phyloP scores from a whole-genome alignment of 2,113 vertebrate species.

The Brachionichthys hirsutus region DNA sequence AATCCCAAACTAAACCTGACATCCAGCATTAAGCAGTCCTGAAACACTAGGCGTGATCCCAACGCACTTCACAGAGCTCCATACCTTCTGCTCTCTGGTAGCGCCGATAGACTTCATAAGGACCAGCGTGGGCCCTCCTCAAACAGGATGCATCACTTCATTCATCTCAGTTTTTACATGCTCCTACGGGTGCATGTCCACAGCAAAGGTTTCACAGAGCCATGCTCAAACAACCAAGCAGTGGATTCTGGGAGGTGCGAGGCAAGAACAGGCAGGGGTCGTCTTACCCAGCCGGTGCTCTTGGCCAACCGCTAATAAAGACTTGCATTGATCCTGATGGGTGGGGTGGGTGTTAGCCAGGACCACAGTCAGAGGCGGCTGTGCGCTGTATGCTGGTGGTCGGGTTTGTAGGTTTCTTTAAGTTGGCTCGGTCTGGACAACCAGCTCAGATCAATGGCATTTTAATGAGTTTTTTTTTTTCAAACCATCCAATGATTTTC shows the following conservation, averaged over 20 bases:
- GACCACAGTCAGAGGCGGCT: constrained; percentile 61
- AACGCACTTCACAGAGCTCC: constrained; percentile 19
- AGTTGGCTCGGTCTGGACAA: too few relatives aligned
- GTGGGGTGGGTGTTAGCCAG: constrained; percentile 55
- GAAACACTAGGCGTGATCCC: constrained; percentile 21
- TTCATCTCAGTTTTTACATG: constrained; percentile 46
- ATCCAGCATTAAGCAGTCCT: constrained; percentile 13
- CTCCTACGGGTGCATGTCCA: constrained; percentile 13
- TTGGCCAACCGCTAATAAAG: constrained; percentile 69
- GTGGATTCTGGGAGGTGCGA: constrained; percentile 63
- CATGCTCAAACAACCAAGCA: constrained; percentile 55
- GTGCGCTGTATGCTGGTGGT: constrained; percentile 57
- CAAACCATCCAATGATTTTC: constrained; percentile 36
- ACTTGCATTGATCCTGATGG: constrained; percentile 70
- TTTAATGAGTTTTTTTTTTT: constrained; percentile 35
- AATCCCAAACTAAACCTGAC: constrained; percentile 7
- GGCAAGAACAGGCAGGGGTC: constrained; percentile 63
- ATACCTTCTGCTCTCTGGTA: constrained; percentile 44
- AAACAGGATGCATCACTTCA: constrained; percentile 7
- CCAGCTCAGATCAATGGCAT: constrained; percentile 38
- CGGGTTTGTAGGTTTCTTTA: constrained; percentile 13
- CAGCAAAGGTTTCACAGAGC: constrained; percentile 18
- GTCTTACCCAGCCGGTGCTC: constrained; percentile 61
- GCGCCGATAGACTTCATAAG: constrained; percentile 34
- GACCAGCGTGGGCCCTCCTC: constrained; percentile 1